Evolutionary conservation across 1,140 invertebrate species (phyloP), one percentile per base, ranked within the genome.

Genomic region (Latrodectus geometricus): DNA sequence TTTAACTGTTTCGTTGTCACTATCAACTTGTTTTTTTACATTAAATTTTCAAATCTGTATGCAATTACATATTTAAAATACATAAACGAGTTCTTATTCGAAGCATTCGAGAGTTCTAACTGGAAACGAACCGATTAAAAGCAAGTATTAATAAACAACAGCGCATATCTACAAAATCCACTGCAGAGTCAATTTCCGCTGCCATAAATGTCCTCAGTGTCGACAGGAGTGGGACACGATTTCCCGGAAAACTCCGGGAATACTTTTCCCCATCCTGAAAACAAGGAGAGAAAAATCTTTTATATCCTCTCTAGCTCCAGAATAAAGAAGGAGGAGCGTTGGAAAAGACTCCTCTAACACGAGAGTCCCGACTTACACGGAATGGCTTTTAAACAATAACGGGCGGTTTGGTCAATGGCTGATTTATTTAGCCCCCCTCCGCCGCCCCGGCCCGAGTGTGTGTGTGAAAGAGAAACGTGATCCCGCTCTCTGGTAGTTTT

Each of bases 331-430:
- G 54, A 61, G 54, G 54, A 61, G 17, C 11, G 17, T 8, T 61
- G 54, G 54, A 61, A 61, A 17, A 61, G 56, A 21, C 65, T 79
- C 69, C 68, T 14, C 49, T 49, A 56, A 69, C 49, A 23, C 68
- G 66, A 70, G 80, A 50, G 52, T 49, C 72, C 70, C 21, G n/a
- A 49, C 48, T 68, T 48, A 83, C 80, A 83, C 80, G 80, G 70
- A 83, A 83, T 83, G 56, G 80, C 80, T 83, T 83, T 83, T 83
- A 83, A 83, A 83, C 80, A 83, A 83, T 83, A 83, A 83, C 80
- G 70, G 54, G 54, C 80, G 52, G 52, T 52, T 73, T 73, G 70
- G 70, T 73, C 80, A 73, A 74, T 74, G 70, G 21, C 20, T 83
- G 80, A 83, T 74, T 83, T 83, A 83, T 83, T 83, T 83, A 83